Evolutionary conservation across 2,797 vertebrate species (phyloP).

Genomic region (Alfaro cultratus): DNA sequence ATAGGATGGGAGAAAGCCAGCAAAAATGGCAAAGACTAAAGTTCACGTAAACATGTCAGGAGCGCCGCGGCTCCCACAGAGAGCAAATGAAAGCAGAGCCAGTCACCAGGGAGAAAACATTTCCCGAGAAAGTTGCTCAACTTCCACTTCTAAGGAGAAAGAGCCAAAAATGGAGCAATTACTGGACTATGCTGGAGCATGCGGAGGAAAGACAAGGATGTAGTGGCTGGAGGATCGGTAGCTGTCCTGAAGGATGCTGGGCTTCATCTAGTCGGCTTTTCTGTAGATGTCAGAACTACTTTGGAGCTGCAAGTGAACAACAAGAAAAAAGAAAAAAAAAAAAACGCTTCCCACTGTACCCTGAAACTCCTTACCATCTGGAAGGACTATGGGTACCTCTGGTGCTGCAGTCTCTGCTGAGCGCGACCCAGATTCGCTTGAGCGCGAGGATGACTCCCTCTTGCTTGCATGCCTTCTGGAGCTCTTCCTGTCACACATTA

Average conservation of each 20-base stretch:
- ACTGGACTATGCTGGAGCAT: constrained; percentile 16
- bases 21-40: constrained; percentile 66
- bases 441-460: constrained; percentile 77
- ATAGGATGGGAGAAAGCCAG: constrained; percentile 65
- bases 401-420: constrained; percentile 63
- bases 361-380: constrained; percentile 76
- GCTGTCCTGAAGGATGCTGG: constrained; percentile 1
- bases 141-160: constrained; percentile 40
- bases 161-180: constrained; percentile 22
- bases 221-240: constrained; percentile 15
- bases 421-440: constrained; percentile 68
- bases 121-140: constrained; percentile 60
- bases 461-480: constrained; percentile 80
- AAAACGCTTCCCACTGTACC: not conserved
- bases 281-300: constrained; percentile 16
- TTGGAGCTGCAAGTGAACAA: constrained; percentile 4
- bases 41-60: constrained; percentile 68
- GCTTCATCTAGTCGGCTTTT: not conserved
- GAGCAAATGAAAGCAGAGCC: constrained; percentile 33
- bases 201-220: constrained; percentile 6
- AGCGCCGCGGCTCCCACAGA: constrained; percentile 49
- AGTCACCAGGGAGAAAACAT: constrained; percentile 56
- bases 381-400: constrained; percentile 72
- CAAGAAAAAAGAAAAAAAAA: not conserved
- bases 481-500: constrained; percentile 85